Evolutionary conservation across 2,113 vertebrate genomes (phyloP).

Genomic region (Steatornis caripensis): DNA sequence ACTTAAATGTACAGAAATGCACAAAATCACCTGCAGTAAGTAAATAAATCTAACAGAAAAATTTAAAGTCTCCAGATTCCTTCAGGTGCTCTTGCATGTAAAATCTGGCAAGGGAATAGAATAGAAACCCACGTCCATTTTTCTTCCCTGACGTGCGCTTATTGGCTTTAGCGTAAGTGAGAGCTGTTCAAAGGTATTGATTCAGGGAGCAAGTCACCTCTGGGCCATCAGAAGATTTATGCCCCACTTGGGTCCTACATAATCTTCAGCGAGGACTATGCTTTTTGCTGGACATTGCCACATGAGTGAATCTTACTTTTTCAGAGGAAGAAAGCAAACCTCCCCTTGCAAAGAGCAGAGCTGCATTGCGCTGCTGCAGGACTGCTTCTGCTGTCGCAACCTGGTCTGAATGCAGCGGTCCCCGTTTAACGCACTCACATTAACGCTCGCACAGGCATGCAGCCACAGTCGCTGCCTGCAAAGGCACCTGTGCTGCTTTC

Average conservation of each 20-base stretch:
- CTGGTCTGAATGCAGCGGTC: background rate
- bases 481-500: background rate
- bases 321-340: background rate
- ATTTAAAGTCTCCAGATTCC: background rate
- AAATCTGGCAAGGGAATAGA: background rate
- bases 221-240: background rate
- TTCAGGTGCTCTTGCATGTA: background rate
- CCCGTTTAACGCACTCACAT: background rate
- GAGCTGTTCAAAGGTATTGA: background rate
- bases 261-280: background rate
- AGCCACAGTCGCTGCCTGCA: background rate
- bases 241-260: accelerated
- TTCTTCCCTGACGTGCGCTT: background rate
- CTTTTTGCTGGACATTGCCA: background rate
- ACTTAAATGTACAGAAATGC: background rate
- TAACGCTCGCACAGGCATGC: background rate
- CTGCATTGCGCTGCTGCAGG: background rate
- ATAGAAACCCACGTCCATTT: background rate
- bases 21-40: background rate
- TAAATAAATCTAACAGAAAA: background rate
- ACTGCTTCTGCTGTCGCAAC: background rate
- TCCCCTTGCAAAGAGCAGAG: background rate
- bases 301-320: background rate
- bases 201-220: background rate
- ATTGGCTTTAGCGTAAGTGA: background rate